Evolutionary conservation across 2,888 invertebrate genomes (phyloP).

Genomic region (Scelioninae gen. 1): DNA sequence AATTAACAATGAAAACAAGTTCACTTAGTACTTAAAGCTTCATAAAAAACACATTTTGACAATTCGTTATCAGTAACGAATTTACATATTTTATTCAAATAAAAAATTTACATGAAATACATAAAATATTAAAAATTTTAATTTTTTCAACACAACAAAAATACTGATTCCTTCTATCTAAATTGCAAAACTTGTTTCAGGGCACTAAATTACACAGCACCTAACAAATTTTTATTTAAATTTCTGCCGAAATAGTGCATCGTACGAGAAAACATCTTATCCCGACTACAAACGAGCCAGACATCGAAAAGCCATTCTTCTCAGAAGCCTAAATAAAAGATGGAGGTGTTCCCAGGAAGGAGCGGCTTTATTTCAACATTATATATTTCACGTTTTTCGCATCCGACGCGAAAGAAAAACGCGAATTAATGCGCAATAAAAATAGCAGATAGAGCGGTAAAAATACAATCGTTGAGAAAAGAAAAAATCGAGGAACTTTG

Average conservation of each 20-base stretch:
- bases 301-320: conserved; percentile 67
- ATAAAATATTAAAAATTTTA: too few species aligned
- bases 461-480: background rate
- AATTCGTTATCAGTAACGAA: too few species aligned
- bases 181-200: too few species aligned
- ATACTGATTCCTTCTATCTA: too few species aligned
- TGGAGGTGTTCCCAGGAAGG: conserved; percentile 60
- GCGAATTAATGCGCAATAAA: conserved; percentile 54
- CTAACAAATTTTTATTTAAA: conserved; percentile 54
- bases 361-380: conserved; percentile 63
- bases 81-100: too few species aligned
- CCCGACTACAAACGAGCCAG: conserved; percentile 50
- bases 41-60: too few species aligned
- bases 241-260: too few species aligned
- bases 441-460: conserved; percentile 18
- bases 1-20: too few species aligned
- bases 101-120: too few species aligned
- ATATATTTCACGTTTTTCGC: conserved; percentile 61
- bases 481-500: too few species aligned
- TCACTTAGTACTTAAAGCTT: too few species aligned
- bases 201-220: background rate
- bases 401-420: conserved; percentile 43
- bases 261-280: conserved; percentile 50
- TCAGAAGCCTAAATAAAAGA: conserved; percentile 63
- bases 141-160: too few species aligned